Evolutionary conservation across 2,888 invertebrate species (phyloP), one percentile per base, ranked within the genome.

Genomic region (Orthosia incerta): DNA sequence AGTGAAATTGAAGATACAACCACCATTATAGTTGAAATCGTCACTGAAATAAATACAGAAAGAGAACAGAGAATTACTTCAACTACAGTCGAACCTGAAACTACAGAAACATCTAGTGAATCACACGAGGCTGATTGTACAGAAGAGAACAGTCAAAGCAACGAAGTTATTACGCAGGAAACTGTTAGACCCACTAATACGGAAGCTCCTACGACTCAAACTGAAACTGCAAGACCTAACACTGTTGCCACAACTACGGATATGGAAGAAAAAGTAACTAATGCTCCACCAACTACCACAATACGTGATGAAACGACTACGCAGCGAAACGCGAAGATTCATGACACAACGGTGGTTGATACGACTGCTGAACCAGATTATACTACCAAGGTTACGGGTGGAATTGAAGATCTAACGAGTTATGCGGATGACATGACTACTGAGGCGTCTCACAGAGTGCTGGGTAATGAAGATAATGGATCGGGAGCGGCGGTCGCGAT

Each of bases 401-500:
- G 90, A 61, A 76, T 90, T 55, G 94, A 93, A 78, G 94, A 94
- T 57, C 69, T 91, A 66, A 92, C 91, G 4, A 93, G 88, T 66
- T 94, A 91, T 78, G 88, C 84, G 26, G 94, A 88, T 57, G 94
- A 92, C 39, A 85, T 92, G 88, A 95, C 93, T 9, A 97, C 93
- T 70, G 95, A 92, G 87, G 92, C 90, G 48, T 93, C 91, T 45
- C 92, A 89, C 45, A 92, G 88, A 84, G 93, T 87, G 86, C 64
- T 91, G 20, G 88, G 90, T 7, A 93, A 90, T 12, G 95, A 95
- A 53, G 95, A 86, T 26, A 75, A 96, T 5, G 97, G 97, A 59
- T 97, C 97, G 0, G 98, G 98, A 71, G 98, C 98, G 9, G 97
- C 98, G 66, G 98, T 98, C 16, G 98, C 98, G 18, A 98, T 98